Conservation (phyloP, 2,113 vertebrate species). For the Laticauda laticaudata region DNA sequence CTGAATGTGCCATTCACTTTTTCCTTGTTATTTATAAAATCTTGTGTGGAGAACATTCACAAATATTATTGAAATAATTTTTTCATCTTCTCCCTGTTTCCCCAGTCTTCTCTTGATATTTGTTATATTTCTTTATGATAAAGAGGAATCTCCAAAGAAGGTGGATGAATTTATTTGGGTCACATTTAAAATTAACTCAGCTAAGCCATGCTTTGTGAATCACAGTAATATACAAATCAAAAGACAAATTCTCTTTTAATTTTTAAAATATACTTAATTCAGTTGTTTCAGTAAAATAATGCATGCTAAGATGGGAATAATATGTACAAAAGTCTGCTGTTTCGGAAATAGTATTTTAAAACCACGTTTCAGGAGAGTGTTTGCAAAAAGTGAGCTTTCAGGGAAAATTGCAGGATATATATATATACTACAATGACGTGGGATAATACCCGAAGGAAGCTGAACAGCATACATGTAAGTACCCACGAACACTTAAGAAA, state of each 20-base stretch:
- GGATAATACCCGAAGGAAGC: no score
- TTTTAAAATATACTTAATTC: not conserved
- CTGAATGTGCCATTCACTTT: not conserved
- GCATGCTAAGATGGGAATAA: not conserved
- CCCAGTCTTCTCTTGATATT: no score
- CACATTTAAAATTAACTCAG: not conserved
- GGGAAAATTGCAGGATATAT: not conserved
- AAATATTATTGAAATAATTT: not conserved
- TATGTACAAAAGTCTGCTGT: not conserved
- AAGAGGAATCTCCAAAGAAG: not conserved
- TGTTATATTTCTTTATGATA: no score
- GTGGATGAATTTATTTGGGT: not conserved
- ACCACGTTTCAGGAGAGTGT: not conserved
- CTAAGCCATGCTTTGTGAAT: not conserved
- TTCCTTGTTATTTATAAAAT: not conserved
- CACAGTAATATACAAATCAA: not conserved
- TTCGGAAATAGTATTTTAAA: not conserved
- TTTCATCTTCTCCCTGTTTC: not conserved
- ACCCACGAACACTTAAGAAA: no score
- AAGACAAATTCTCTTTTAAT: not conserved
- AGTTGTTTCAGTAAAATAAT: not conserved
- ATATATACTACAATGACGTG: no score
- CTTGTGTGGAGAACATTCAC: not conserved
- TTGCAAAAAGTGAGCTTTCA: not conserved
- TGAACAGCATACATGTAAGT: no score